phyloP scores from a whole-genome alignment of 2,888 invertebrate species.

The Rhaphigaster nebulosa region DNA sequence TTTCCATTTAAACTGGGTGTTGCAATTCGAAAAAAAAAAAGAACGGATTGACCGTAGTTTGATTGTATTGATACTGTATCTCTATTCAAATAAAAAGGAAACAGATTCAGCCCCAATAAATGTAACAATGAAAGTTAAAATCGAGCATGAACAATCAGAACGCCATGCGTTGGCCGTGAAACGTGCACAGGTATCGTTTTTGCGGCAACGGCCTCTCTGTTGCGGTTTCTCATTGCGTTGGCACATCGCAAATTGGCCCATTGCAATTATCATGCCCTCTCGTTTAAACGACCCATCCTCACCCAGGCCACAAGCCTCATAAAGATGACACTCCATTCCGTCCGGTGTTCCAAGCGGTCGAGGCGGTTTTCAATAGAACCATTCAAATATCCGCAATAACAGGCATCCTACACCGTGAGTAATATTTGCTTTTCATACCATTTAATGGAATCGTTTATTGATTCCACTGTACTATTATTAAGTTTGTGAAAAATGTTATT shows the following conservation, averaged over 20 bases:
- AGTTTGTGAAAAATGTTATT: no score
- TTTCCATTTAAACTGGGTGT: no score
- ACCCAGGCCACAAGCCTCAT: background rate
- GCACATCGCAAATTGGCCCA: conserved; percentile 18
- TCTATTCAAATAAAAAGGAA: background rate
- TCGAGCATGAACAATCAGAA: background rate
- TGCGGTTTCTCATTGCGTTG: conserved; percentile 15
- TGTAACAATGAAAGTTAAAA: background rate
- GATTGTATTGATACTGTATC: no score
- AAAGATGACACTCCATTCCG: conserved; percentile 13
- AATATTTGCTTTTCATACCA: background rate
- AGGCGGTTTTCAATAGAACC: conserved; percentile 3
- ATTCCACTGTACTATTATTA: no score
- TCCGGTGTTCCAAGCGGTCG: background rate
- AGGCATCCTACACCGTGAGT: background rate
- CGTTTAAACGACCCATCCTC: background rate
- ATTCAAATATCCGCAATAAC: background rate
- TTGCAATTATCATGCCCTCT: background rate
- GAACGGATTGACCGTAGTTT: no score
- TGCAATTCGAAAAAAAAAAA: no score
- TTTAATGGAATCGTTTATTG: background rate
- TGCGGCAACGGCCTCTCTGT: background rate
- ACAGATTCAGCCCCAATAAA: background rate
- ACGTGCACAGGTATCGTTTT: conserved; percentile 1
- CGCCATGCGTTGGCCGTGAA: background rate